phyloP scores from a whole-genome alignment of 2,797 vertebrate genomes.

The Peromyscus eremicus region DNA sequence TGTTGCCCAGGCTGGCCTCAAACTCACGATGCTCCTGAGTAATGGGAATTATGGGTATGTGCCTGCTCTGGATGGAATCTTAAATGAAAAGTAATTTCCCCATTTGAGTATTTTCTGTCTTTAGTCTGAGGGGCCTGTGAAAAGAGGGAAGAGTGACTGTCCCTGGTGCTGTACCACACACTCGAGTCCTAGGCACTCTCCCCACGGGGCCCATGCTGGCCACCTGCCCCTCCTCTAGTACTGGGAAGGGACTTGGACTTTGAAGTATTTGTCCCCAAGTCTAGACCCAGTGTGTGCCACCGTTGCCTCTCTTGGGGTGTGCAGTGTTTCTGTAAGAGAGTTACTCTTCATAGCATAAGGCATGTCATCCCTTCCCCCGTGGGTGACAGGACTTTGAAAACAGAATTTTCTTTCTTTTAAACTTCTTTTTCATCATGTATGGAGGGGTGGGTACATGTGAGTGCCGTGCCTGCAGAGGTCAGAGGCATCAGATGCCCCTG shows the following conservation, averaged over 20 bases:
- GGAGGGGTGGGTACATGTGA: not conserved
- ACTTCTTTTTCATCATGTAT: not conserved
- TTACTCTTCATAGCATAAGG: not conserved
- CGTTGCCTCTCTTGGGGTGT: not conserved
- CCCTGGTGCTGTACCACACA: accelerated
- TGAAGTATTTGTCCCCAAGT: not conserved
- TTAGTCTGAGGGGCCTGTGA: not conserved
- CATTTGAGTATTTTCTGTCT: not conserved
- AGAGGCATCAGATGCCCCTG: not conserved
- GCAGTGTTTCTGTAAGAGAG: not conserved
- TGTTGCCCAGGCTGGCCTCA: not conserved
- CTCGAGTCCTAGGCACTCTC: accelerated
- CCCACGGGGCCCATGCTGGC: accelerated
- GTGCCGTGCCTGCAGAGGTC: not conserved
- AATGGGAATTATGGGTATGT: not conserved
- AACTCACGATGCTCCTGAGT: not conserved
- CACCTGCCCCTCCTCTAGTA: not conserved
- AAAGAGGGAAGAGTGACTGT: not conserved
- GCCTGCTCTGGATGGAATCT: not conserved
- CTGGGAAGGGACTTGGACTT: not conserved
- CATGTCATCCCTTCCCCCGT: not conserved
- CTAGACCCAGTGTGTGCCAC: not conserved
- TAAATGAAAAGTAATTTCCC: not conserved
- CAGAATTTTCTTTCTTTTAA: not conserved
- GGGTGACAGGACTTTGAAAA: not conserved